phyloP scores from a whole-genome alignment of 2,888 invertebrate species.

The Tortricodes alternella region DNA sequence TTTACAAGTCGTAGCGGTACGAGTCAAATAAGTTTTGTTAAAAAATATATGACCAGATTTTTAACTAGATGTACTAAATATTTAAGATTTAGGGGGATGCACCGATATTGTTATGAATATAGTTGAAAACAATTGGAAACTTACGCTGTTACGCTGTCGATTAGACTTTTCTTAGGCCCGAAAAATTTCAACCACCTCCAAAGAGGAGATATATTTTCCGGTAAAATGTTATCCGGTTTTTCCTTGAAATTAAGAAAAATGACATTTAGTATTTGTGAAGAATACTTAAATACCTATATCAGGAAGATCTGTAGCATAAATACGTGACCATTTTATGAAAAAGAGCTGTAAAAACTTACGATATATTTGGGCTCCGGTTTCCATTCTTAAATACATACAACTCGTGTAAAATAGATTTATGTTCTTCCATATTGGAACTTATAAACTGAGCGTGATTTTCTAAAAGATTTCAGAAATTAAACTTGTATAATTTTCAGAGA shows the following conservation, averaged over 20 bases:
- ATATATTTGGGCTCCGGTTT: conserved; percentile 87
- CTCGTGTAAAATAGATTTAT: conserved; percentile 72
- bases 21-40: too few species aligned
- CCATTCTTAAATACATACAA: conserved; percentile 87
- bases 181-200: conserved; percentile 75
- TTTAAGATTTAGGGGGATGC: too few species aligned
- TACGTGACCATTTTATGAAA: neutral
- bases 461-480: neutral
- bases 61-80: too few species aligned
- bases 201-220: conserved; percentile 70
- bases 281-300: conserved; percentile 1
- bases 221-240: conserved; percentile 71
- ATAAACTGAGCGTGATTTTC: neutral
- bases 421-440: conserved; percentile 54
- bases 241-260: conserved; percentile 52
- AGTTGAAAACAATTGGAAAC: too few species aligned
- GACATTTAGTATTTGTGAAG: neutral
- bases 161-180: conserved; percentile 73
- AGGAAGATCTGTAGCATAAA: neutral
- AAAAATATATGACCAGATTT: too few species aligned
- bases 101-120: too few species aligned
- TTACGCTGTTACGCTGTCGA: conserved; percentile 73
- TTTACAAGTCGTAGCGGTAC: too few species aligned
- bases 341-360: conserved; percentile 64
- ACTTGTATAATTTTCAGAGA: neutral